Evolutionary conservation across 2,888 invertebrate species (phyloP), one percentile per base, ranked within the genome.

Genomic region (Rambutsinella grinnellia): DNA sequence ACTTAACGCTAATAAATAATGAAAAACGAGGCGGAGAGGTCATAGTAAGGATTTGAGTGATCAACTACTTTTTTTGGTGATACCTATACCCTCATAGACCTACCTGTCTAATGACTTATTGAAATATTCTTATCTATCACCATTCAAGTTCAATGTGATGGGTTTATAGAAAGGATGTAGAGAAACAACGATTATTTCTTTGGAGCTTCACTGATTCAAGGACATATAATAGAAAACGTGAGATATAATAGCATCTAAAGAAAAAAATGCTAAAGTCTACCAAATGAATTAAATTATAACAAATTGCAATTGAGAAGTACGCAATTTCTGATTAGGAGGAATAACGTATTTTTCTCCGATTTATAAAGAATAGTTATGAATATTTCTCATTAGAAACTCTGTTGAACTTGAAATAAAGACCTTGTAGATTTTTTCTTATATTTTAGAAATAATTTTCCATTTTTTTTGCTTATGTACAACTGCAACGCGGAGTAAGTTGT

Each of bases 101-200:
- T 53, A 10, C 19, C 49, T 3, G 8, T 10, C 53, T 19, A 3
- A 53, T 53, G 23, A 21, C 53, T 19, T 13, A 21, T 53, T 53
- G 21, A 21, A 53, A 10, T 49, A 17, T 49, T 49, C 3, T 17
- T 49, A 49, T 49, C 19, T 54, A 51, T 13, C 27, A 13, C 19
- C 17, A 66, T 54, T 57, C 67, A 69, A 69, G 68, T 69, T 69
- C 68, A 69, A 69, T 69, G 68, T 61, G 58, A 69, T 24, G 60
- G 68, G 53, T 23, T 51, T 27, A 57, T 46, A 15, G n/a, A 8
- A 17, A 23, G 23, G 17, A n/a, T 49, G 13, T 49, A n/a, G 13
- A n/a, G 5, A 49, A 49, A 49, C 5, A 49, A 49, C 17, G 5
- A 49, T 49, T 49, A 49, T n/a, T n/a, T 49, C 13, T 17, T 49